Percentiles rank a stretch among this genome's conserved stretches.
Evolutionary conservation across 2,888 invertebrate species (phyloP).

Genomic region (Nephrotoma flavescens): DNA sequence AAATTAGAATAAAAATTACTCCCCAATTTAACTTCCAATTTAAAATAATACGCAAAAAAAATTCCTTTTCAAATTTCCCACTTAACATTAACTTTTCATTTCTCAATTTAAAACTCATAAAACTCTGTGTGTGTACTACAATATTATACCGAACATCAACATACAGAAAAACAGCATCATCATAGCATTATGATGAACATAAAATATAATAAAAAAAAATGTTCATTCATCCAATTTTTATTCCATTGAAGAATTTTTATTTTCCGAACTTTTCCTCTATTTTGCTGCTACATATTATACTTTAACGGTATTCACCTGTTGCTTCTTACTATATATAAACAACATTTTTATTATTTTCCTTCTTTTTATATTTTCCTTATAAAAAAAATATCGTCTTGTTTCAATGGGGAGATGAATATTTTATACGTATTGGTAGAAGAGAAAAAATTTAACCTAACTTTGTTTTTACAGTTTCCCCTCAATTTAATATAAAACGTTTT

Average conservation of each 20-base stretch:
- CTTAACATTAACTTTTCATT: background rate
- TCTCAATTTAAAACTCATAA: background rate
- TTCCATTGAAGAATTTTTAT: background rate
- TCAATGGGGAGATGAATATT: background rate
- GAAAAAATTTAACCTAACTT: background rate
- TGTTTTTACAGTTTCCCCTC: background rate
- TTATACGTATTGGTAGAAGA: background rate
- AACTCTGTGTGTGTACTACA: background rate
- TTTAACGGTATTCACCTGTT: background rate
- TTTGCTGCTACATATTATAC: background rate
- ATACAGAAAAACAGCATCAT: background rate
- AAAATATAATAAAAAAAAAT: background rate
- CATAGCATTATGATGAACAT: background rate
- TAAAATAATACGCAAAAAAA: background rate
- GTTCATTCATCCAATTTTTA: background rate
- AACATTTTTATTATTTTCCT: background rate
- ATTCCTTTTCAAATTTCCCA: background rate
- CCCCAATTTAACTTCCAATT: background rate
- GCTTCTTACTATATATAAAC: background rate
- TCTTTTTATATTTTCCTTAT: background rate
- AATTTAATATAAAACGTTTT: background rate
- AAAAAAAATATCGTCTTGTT: background rate
- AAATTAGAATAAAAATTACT: background rate
- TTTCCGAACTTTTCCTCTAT: background rate
- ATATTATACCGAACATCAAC: background rate